Evolutionary conservation across 30 jellyfish, hydroid and myxozoan genomes (phyloP).

Genomic region (Rhopilema esculentum): DNA sequence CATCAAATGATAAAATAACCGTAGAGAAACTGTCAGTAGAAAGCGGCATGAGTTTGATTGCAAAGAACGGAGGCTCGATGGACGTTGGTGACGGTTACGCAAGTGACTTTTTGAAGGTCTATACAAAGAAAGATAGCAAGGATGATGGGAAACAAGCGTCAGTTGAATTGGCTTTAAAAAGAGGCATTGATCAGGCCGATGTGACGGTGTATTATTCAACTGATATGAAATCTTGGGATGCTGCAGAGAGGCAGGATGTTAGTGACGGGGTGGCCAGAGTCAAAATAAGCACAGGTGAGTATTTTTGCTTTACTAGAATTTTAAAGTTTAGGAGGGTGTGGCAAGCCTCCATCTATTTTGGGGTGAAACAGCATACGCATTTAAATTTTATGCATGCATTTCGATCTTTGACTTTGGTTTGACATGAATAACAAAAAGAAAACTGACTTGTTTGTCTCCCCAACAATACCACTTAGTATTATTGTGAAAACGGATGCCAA

Average conservation of each 20-base stretch:
- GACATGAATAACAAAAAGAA: too few relatives aligned
- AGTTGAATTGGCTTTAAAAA: constrained; percentile 25
- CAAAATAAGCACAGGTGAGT: constrained; percentile 30
- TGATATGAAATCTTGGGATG: constrained; percentile 72
- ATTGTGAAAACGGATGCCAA: too few relatives aligned
- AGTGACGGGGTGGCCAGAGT: constrained; percentile 25
- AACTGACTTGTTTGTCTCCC: too few relatives aligned
- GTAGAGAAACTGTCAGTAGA: constrained; percentile 9
- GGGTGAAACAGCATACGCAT: too few relatives aligned
- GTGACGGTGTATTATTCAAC: constrained; percentile 79
- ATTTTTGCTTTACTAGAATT: not conserved
- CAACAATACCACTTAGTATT: too few relatives aligned
- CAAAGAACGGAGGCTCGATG: not conserved
- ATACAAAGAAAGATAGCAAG: constrained; percentile 20
- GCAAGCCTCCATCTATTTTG: too few relatives aligned
- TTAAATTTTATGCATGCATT: too few relatives aligned
- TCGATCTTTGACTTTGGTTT: too few relatives aligned
- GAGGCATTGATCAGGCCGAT: constrained; percentile 26
- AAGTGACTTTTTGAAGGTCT: constrained; percentile 50
- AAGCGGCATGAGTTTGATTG: constrained; percentile 3
- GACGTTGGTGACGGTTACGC: constrained; percentile 37
- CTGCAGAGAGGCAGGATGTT: constrained; percentile 50
- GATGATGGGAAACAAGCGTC: not conserved
- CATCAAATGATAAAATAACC: not conserved
- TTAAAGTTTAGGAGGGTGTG: too few relatives aligned